Evolutionary conservation across 1,140 invertebrate genomes (phyloP).

Genomic region (Drosophila tani): DNA sequence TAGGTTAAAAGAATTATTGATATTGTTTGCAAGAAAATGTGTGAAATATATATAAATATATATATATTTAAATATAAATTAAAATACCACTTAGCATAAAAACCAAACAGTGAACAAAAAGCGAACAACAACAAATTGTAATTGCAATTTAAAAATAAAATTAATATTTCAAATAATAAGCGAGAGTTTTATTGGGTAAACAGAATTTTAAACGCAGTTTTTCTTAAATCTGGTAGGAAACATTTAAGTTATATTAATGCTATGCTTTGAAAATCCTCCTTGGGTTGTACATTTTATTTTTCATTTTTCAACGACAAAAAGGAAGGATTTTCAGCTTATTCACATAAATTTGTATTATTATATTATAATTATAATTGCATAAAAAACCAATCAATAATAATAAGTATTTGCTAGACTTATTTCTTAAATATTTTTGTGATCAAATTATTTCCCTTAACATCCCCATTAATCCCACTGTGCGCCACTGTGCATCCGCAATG

Average conservation of each 20-base stretch:
- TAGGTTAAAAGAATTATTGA: slow-evolving; percentile 79
- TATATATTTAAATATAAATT: slow-evolving; percentile 50
- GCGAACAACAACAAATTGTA: slow-evolving; percentile 69
- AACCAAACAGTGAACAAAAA: slow-evolving; percentile 50
- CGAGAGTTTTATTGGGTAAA: neutral
- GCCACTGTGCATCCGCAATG: slow-evolving; percentile 11
- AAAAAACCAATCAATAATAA: too few species aligned
- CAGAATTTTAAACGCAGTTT: too few species aligned
- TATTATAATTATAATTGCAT: too few species aligned
- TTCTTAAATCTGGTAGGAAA: too few species aligned
- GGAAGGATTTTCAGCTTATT: too few species aligned
- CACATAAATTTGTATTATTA: too few species aligned
- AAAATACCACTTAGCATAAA: slow-evolving; percentile 68
- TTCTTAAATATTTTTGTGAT: neutral
- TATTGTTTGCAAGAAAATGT: slow-evolving; percentile 79
- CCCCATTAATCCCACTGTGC: slow-evolving; percentile 19
- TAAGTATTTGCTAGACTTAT: neutral
- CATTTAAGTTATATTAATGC: too few species aligned
- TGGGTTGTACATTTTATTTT: too few species aligned
- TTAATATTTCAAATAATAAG: slow-evolving; percentile 74
- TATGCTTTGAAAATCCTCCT: too few species aligned
- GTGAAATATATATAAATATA: slow-evolving; percentile 68
- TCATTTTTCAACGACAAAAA: too few species aligned
- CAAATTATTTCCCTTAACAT: neutral
- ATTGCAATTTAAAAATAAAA: slow-evolving; percentile 80